Evolutionary conservation across 2,113 vertebrate genomes (phyloP), one percentile per base, ranked within the genome.

Genomic region (Ammodytes marinus): DNA sequence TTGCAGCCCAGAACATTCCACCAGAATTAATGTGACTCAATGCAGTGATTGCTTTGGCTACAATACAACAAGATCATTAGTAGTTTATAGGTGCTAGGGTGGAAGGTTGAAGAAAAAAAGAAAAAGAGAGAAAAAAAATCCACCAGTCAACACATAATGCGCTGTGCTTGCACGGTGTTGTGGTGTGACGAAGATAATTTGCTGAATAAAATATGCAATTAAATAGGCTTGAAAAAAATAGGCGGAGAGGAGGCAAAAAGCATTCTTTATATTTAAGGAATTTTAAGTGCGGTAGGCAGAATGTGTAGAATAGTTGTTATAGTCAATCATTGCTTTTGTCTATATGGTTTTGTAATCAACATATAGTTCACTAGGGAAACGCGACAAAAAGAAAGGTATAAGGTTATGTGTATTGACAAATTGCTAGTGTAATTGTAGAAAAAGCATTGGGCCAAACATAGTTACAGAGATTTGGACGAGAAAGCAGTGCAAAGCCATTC

Each of bases 1-100:
- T 39, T 49, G 4, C 15, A 60, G 65, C 57, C 46, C 39, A 81
- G 27, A 57, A 15, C 15, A 59, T 17, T 40, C 7, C 45, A 61
- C 59, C 9, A 42, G 54, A 78, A 68, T 49, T 35, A 52, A 66
- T 66, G 47, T 10, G 3, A 60, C 37, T 76, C 73, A 78, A 87
- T 90, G 60, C 57, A 82, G 46, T 60, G 64, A 74, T 84, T 75
- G 52, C 82, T 88, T 27, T 86, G 89, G 86, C 88, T 64, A 78
- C 86, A 72, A 72, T 86, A 85, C 84, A 85, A 59, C 69, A 76
- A 72, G 67, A 78, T 55, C 83, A 86, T 86, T 74, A 86, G 77
- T 75, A 17, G 42, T 86, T 86, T 82, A 82, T 79, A 76, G 78
- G 71, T 57, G 71, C 64, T 1, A 45, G 43, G 65, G 47, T 54